Base-by-base conservation (phyloP, 2,888 invertebrate genomes). In the Macropis europaea region DNA sequence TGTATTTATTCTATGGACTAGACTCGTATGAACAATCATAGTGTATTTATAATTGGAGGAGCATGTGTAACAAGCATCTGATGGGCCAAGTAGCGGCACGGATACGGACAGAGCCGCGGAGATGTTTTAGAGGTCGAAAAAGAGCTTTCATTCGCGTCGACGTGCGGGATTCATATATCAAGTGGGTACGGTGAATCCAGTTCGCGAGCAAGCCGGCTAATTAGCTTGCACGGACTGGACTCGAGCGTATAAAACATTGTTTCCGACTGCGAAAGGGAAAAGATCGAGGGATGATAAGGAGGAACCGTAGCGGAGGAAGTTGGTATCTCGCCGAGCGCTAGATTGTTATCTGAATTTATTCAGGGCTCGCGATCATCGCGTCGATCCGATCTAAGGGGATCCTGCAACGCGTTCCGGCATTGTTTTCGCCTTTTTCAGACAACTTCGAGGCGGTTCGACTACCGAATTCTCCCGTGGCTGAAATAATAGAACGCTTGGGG, bases 331-430 rank as follows among this genome's bases (percentile, higher is more conserved):
- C 43, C 42, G n/a, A 26, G 60, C 17, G 47, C 11, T n/a, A 50
- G 78, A 79, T n/a, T 81, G 9, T 13, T 66, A 80, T 80, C 79
- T 67, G 50, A 81, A 80, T 80, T 81, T 80, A 80, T 80, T 80
- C 79, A 34, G 59, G 52, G 47, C 67, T 13, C 28, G 50, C 26
- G 77, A 80, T 79, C 69, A 69, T 63, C 57, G 47, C 34, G 48
- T 24, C 60, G 45, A 68, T 69, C 47, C 26, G 52, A 80, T 79
- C 69, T 52, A n/a, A n/a, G n/a, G 19, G 45, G 22, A 63, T 26
- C 56, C 42, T 15, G 47, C 61, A 26, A 38, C 17, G 50, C 54
- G 13, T 50, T 56, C 50, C 40, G 48, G 30, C 30, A 38, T 59
- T 53, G 53, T 47, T 53, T 43, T 22, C 19, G 34, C 26, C 48